Evolutionary conservation across 2,113 vertebrate genomes (phyloP), one percentile per base, ranked within the genome.

Genomic region (Mastomys coucha): DNA sequence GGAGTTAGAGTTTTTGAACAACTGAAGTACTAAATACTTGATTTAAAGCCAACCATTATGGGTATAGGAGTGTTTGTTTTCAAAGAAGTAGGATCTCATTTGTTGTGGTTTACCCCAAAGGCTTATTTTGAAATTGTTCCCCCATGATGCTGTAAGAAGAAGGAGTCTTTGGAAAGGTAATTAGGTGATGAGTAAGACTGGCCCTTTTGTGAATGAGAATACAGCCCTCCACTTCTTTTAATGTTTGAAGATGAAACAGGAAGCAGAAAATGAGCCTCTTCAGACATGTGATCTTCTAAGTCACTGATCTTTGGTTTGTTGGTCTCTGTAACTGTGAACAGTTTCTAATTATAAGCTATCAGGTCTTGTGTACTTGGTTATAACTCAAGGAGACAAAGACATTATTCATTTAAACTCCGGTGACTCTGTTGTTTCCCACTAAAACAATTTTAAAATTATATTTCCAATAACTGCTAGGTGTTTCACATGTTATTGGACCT

Each of bases 381-480:
- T 22, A 73, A n/a, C 26, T 56, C 31, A 42, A 67, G 36, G 14
- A 75, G 45, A 92, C n/a, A 58, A 82, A 82, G 8, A 4, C 11
- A 33, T 81, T n/a, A n/a, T 53, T 82, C 73, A 45, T 67, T 86
- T 87, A 91, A 94, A 10, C 4, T 8, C 67, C 20, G 85, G 8
- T 17, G 17, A 92, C 65, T 85, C 77, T 96, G 42, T 78, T 63
- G 39, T 31, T 58, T 95, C 19, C 10, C 51, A 51, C 67, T 97
- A 45, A 36, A 95, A 89, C 72, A 5, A 58, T 90, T 88, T 39
- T 58, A 51, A 96, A 95, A 76, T 91, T 39, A 85, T 28, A 87
- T 45, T 67, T 81, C 42, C 63, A 63, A 69, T 63, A 89, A 75
- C 36, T 53, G 0, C 3, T 36, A 91, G 33, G 8, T 60, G 87